Percentiles rank a stretch among this genome's conserved stretches.
These are phyloP conservation scores for Clepsis dumicolana DNA, from an alignment of 2,888 invertebrate genomes.

Conservation along the genomic window DNA sequence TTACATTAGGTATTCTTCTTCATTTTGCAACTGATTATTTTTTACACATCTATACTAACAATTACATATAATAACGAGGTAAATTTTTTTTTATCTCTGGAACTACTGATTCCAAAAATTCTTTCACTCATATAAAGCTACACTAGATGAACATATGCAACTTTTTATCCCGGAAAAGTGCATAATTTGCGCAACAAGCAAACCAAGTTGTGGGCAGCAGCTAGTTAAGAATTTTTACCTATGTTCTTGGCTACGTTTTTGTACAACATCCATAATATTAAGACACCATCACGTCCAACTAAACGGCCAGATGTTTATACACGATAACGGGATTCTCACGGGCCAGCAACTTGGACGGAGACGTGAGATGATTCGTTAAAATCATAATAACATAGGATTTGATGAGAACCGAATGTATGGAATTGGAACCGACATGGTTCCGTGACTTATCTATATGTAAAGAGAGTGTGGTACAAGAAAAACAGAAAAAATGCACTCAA, in stretches of 20 bases:
- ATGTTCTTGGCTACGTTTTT: neutral
- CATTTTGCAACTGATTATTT: too few relatives aligned
- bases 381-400: slow-evolving; percentile 50
- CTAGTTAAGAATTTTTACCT: neutral
- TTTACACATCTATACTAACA: too few relatives aligned
- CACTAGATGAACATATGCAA: too few relatives aligned
- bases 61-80: too few relatives aligned
- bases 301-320: slow-evolving; percentile 60
- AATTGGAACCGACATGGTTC: slow-evolving; percentile 6
- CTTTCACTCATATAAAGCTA: too few relatives aligned
- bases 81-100: too few relatives aligned
- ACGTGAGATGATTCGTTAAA: slow-evolving; percentile 67
- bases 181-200: too few relatives aligned
- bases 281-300: slow-evolving; percentile 56
- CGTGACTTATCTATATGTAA: neutral
- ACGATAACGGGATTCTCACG: slow-evolving; percentile 64
- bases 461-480: neutral
- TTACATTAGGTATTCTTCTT: too few relatives aligned
- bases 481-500: neutral
- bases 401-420: slow-evolving; percentile 34
- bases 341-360: slow-evolving; percentile 56
- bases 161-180: too few relatives aligned
- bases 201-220: too few relatives aligned
- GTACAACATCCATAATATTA: slow-evolving; percentile 31
- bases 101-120: too few relatives aligned